Conservation (phyloP, 2,797 vertebrate genomes). For the Neosalanx taihuensis region DNA sequence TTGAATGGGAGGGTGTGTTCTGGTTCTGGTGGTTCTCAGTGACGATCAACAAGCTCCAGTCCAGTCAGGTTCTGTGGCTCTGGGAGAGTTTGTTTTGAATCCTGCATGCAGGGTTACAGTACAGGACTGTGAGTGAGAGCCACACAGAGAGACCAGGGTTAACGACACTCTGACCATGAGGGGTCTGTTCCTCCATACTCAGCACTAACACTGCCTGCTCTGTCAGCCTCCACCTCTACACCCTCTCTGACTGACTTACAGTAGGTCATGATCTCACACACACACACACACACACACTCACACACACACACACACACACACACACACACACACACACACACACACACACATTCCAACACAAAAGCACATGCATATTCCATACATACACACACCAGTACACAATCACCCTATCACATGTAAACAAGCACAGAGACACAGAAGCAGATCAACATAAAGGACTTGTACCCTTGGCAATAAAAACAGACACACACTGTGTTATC, state of each 20-base stretch:
- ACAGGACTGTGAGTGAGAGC: slow-evolving; percentile 13
- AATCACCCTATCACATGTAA: no score
- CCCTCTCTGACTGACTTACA: no score
- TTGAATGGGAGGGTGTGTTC: no score
- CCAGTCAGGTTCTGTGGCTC: slow-evolving; percentile 7
- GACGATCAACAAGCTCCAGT: not conserved
- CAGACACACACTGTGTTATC: no score
- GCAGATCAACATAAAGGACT: no score
- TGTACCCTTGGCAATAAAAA: no score
- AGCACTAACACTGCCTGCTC: slow-evolving; percentile 20
- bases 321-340: slow-evolving; percentile 5
- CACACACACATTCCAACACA: not conserved
- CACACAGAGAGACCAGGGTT: slow-evolving; percentile 3
- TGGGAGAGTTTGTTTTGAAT: not conserved
- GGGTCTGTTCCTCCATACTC: slow-evolving; percentile 5
- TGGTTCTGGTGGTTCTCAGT: no score
- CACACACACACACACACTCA: not conserved
- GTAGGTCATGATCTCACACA: no score
- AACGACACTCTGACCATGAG: slow-evolving; percentile 19
- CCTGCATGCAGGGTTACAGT: slow-evolving; percentile 1
- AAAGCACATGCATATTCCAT: not conserved
- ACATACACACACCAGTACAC: not conserved
- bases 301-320: not conserved
- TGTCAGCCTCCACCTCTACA: not conserved
- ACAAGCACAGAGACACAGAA: no score